Evolutionary conservation across 2,113 vertebrate species (phyloP).

Genomic region (Catagonus wagneri): DNA sequence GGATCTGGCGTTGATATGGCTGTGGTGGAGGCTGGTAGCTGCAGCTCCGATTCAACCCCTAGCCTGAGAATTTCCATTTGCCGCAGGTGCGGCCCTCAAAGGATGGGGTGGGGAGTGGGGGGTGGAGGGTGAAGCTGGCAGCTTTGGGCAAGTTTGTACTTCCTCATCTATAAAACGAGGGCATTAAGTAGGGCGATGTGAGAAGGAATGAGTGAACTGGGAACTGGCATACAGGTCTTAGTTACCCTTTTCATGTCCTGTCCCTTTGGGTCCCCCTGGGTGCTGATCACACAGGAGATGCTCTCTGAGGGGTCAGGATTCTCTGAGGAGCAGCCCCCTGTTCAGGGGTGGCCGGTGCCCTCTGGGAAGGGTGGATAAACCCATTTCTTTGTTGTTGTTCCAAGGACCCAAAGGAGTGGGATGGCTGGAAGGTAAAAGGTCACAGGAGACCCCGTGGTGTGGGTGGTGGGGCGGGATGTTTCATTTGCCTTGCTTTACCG

Average conservation of each 20-base stretch:
- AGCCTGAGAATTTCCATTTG: too few relatives aligned
- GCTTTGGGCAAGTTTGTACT: not conserved
- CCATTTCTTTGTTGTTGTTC: not conserved
- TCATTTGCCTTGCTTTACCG: not conserved
- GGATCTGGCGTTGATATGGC: too few relatives aligned
- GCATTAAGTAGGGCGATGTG: not conserved
- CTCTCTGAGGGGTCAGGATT: not conserved
- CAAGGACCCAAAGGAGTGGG: not conserved
- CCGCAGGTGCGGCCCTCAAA: too few relatives aligned
- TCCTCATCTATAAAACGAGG: constrained; percentile 5
- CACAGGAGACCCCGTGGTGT: not conserved
- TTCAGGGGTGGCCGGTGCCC: not conserved
- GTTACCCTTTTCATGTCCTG: not conserved
- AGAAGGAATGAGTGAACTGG: not conserved
- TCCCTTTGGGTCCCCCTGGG: not conserved
- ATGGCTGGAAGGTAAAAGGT: not conserved
- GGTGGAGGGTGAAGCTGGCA: not conserved
- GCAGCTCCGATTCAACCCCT: too few relatives aligned
- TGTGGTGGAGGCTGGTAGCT: too few relatives aligned
- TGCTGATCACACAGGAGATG: not conserved
- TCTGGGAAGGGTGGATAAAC: not conserved
- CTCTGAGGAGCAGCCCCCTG: not conserved
- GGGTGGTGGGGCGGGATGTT: too few relatives aligned
- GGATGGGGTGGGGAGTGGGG: too few relatives aligned
- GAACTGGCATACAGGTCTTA: not conserved